Evolutionary conservation across 2,888 invertebrate species (phyloP).

Genomic region (Thelaira solivaga): DNA sequence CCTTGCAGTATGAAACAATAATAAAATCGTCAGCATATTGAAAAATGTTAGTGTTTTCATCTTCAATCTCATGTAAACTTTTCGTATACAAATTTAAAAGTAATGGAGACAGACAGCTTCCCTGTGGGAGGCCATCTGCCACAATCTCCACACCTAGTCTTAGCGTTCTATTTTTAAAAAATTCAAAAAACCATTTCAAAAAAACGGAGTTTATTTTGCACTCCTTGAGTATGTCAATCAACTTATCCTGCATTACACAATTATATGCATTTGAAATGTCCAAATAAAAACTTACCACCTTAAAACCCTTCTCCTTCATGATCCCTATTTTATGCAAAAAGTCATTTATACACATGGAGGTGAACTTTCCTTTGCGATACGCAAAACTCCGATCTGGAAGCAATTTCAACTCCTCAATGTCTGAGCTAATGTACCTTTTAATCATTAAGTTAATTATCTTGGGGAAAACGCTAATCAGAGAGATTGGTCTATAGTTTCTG

Average conservation of each 20-base stretch:
- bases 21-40: neutral
- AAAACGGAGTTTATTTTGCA: neutral
- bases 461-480: no score
- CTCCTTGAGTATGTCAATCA: neutral
- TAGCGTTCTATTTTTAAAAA: neutral
- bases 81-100: neutral
- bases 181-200: neutral
- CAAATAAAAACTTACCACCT: neutral
- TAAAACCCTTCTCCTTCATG: neutral
- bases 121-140: neutral
- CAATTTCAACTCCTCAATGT: no score
- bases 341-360: neutral
- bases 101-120: neutral
- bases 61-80: neutral
- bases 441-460: no score
- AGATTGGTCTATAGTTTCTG: no score
- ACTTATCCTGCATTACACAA: neutral
- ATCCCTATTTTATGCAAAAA: neutral
- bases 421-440: no score
- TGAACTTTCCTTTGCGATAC: neutral
- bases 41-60: neutral
- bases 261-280: neutral
- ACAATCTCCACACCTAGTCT: neutral
- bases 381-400: no score
- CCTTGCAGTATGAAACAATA: neutral